Conservation (phyloP, 1,140 invertebrate species). For the Delia radicum region DNA sequence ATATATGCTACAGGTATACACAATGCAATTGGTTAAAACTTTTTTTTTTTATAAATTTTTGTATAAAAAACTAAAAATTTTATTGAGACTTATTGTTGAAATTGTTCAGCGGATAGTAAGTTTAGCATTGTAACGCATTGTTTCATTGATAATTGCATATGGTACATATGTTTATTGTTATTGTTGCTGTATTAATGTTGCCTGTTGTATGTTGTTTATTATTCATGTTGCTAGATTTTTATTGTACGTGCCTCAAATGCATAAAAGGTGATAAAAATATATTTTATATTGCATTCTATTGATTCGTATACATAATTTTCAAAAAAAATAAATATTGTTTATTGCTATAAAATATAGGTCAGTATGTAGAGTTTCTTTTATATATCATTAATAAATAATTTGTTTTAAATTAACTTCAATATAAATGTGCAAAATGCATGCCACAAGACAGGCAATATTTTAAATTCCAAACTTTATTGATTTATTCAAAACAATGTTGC, state of each 20-base stretch:
- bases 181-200: background rate
- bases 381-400: background rate
- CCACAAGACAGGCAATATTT: no score
- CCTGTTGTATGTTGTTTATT: no score
- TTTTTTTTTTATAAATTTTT: no score
- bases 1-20: background rate
- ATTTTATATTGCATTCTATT: background rate
- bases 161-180: background rate
- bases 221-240: background rate
- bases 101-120: no score
- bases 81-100: no score
- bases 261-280: background rate
- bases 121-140: no score
- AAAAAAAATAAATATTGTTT: background rate
- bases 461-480: no score
- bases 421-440: no score
- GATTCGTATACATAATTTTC: background rate
- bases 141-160: constrained; percentile 2
- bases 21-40: background rate
- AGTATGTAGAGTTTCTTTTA: background rate
- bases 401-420: background rate
- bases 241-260: background rate
- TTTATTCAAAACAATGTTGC: no score
- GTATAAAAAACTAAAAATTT: no score
- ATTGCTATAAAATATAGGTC: background rate